Evolutionary conservation across 2,888 invertebrate genomes (phyloP).

Genomic region (Linyphia triangularis): DNA sequence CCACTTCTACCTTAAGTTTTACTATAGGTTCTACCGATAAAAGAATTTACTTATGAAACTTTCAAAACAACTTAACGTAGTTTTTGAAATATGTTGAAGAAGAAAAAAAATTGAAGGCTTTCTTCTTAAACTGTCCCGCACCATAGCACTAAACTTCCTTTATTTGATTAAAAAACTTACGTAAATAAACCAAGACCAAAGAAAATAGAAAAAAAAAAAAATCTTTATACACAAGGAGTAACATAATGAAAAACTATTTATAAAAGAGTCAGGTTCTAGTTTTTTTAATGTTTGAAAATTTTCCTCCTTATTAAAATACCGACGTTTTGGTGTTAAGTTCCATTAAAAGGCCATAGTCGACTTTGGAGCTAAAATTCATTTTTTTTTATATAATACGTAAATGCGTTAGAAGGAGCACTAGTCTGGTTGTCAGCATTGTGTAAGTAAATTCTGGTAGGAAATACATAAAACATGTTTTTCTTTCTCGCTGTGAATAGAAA

Average conservation of each 20-base stretch:
- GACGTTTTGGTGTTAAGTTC: slow-evolving; percentile 26
- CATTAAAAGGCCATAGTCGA: slow-evolving; percentile 32
- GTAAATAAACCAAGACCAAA: slow-evolving; percentile 7
- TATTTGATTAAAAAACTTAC: slow-evolving; percentile 43
- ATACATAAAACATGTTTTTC: not conserved
- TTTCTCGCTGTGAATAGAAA: not conserved
- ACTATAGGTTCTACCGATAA: not conserved
- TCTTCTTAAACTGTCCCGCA: slow-evolving; percentile 12
- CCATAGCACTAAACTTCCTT: not conserved
- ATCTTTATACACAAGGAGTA: not conserved
- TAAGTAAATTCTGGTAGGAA: slow-evolving; percentile 1
- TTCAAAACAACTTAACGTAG: not conserved
- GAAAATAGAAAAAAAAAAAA: not conserved
- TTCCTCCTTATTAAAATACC: slow-evolving; percentile 34
- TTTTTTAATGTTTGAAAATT: slow-evolving; percentile 10
- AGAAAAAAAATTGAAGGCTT: slow-evolving; percentile 13
- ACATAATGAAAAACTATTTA: slow-evolving; percentile 55
- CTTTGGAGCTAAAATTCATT: slow-evolving; percentile 14
- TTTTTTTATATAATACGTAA: slow-evolving; percentile 26
- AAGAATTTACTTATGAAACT: not conserved
- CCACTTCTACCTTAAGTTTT: not conserved
- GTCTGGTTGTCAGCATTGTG: not conserved
- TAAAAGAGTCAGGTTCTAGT: slow-evolving; percentile 26
- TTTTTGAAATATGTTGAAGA: not conserved
- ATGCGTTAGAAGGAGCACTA: slow-evolving; percentile 20